A percentile compares a stretch with the other conserved stretches of the same genome.
These are phyloP conservation scores for Yponomeuta sedellus DNA, from an alignment of 2,888 invertebrate species.

Conservation along the genomic window DNA sequence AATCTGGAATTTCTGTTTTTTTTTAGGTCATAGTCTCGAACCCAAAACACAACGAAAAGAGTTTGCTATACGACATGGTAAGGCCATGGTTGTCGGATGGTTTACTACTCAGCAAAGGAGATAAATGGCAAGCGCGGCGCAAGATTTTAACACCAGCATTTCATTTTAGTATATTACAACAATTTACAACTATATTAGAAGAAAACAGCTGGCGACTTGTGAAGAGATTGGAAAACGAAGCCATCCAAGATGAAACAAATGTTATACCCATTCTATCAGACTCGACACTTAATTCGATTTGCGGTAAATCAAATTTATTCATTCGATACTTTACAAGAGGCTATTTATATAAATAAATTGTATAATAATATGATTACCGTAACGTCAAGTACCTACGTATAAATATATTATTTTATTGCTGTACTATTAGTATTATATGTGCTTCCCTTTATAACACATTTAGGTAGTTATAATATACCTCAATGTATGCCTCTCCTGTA, in stretches of 20 bases:
- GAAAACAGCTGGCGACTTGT: slow-evolving; percentile 55
- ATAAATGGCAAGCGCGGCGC: slow-evolving; percentile 78
- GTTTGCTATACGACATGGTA: slow-evolving; percentile 43
- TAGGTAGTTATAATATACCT: too few species aligned
- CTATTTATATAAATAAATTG: too few species aligned
- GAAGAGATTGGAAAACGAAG: slow-evolving; percentile 31
- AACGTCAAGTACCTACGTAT: too few species aligned
- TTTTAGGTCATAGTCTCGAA: slow-evolving; percentile 52
- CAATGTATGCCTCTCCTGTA: too few species aligned
- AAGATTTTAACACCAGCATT: slow-evolving; percentile 80
- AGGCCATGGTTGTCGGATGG: slow-evolving; percentile 54
- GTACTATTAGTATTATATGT: too few species aligned
- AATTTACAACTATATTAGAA: slow-evolving; percentile 46
- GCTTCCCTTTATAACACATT: too few species aligned
- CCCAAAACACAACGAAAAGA: slow-evolving; percentile 54
- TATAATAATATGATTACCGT: too few species aligned
- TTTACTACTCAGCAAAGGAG: slow-evolving; percentile 47
- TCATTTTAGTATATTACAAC: slow-evolving; percentile 78
- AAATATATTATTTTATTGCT: too few species aligned
- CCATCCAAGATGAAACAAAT: slow-evolving; percentile 37
- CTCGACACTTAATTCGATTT: slow-evolving; percentile 78
- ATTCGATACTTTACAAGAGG: background rate
- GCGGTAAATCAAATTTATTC: slow-evolving; percentile 64
- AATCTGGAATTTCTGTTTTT: slow-evolving; percentile 10
- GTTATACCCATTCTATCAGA: slow-evolving; percentile 76